phyloP scores from a whole-genome alignment of 1,140 invertebrate genomes.

The Drosophila lowei region DNA sequence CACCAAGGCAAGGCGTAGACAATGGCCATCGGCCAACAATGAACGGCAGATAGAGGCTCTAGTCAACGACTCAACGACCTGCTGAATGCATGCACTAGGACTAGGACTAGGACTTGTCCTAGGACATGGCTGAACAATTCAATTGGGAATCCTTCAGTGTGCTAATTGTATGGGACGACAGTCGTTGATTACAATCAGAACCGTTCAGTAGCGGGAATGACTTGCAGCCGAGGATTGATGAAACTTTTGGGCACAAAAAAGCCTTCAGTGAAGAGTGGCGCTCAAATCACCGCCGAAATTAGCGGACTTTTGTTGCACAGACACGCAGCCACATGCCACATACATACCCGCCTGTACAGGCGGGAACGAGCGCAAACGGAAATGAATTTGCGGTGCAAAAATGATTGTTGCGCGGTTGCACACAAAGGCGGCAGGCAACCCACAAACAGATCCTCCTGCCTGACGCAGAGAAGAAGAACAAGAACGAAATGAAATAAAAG shows the following conservation, averaged over 20 bases:
- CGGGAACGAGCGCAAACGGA: slow-evolving; percentile 58
- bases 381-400: slow-evolving; percentile 77
- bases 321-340: slow-evolving; percentile 14
- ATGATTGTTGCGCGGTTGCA: slow-evolving; percentile 75
- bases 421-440: slow-evolving; percentile 56
- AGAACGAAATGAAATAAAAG: slow-evolving; percentile 57
- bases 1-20: too few species aligned
- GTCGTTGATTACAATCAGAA: too few species aligned
- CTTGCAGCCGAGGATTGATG: slow-evolving; percentile 19
- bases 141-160: slow-evolving; percentile 6
- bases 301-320: slow-evolving; percentile 55
- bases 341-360: too few species aligned
- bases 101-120: background rate
- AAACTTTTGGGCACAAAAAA: slow-evolving; percentile 46
- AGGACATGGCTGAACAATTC: slow-evolving; percentile 3
- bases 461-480: slow-evolving; percentile 17
- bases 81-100: too few species aligned
- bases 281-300: slow-evolving; percentile 60
- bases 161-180: too few species aligned
- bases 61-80: too few species aligned
- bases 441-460: slow-evolving; percentile 6
- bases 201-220: background rate
- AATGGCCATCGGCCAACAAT: too few species aligned
- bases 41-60: too few species aligned
- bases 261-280: slow-evolving; percentile 27